Base-by-base conservation (phyloP, 92 coral and sea anemone genomes). In the Pocillopora grandis region DNA sequence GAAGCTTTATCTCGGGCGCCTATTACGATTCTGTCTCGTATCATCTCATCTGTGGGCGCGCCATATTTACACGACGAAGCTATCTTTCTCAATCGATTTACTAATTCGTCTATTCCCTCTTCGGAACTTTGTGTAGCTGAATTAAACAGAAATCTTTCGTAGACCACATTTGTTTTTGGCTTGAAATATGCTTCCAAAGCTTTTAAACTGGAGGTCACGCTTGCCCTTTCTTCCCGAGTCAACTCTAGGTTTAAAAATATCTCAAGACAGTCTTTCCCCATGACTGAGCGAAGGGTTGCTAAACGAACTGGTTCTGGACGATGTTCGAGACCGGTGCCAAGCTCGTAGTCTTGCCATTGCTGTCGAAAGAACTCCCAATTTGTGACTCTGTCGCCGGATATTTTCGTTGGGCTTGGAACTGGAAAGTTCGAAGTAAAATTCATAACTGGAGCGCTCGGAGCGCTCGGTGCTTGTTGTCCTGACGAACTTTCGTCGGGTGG, bases 221-320 rank as follows among this genome's bases (percentile, higher is more conserved):
- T 76, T 17, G 21, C 76, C 63, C 79, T 20, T 9, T 88, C 80
- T 36, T 85, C 87, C 55, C 56, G 80, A 33, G 68, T 86, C 35
- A 90, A 21, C 56, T 83, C 58, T 20, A 87, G 62, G 71, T 82
- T 75, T 71, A 61, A 35, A 61, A 76, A 88, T 17, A 76, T 74
- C 71, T 84, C 77, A n/a, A 85, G 80, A 86, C 92, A 91, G n/a
- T 88, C 85, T 58, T 66, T 84, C 57, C 94, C 91, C 86, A 88
- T 82, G 11, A 88, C 79, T 4, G 91, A 80, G 12, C 71, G 75
- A 16, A 88, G 81, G 36, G 88, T 81, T 19, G 94, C 94, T 15
- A 85, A 82, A 16, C 89, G 56, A 27, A 90, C 72, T 2, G 83
- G 77, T 17, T 77, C 72, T 35, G 71, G 60, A 20, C 79, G 79